phyloP scores from a whole-genome alignment of 2,797 vertebrate species.

The Pogoniulus pusillus region DNA sequence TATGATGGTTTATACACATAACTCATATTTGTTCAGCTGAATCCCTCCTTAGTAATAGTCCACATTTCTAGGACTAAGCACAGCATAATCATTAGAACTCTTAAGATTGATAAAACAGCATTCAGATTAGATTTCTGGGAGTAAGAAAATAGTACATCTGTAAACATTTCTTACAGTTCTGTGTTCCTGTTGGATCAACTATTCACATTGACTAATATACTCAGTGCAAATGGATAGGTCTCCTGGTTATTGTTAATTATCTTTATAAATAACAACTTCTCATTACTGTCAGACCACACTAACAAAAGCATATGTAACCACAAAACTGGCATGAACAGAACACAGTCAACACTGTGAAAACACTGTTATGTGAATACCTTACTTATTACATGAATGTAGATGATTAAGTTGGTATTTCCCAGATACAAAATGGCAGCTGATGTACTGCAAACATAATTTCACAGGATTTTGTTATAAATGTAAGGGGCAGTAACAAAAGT shows the following conservation, averaged over 20 bases:
- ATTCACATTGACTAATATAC: background rate
- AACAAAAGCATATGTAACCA: background rate
- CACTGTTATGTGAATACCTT: background rate
- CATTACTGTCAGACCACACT: background rate
- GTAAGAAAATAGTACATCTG: background rate
- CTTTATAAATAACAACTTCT: background rate
- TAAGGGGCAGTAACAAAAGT: background rate
- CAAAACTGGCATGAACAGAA: background rate
- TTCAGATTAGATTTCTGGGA: background rate
- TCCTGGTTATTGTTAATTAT: constrained; percentile 16
- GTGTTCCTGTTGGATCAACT: background rate
- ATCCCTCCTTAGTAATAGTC: background rate
- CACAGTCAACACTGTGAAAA: background rate
- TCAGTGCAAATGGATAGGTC: background rate
- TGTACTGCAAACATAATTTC: background rate
- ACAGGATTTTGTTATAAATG: background rate
- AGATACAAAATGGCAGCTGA: background rate
- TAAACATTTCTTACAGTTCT: background rate
- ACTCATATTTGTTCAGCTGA: background rate
- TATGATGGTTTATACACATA: background rate
- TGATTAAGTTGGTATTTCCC: background rate
- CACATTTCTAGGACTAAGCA: background rate
- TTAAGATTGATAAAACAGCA: background rate
- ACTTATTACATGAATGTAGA: background rate
- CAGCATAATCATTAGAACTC: background rate